phyloP scores from a whole-genome alignment of 2,113 vertebrate genomes.

The Oncorhynchus keta region DNA sequence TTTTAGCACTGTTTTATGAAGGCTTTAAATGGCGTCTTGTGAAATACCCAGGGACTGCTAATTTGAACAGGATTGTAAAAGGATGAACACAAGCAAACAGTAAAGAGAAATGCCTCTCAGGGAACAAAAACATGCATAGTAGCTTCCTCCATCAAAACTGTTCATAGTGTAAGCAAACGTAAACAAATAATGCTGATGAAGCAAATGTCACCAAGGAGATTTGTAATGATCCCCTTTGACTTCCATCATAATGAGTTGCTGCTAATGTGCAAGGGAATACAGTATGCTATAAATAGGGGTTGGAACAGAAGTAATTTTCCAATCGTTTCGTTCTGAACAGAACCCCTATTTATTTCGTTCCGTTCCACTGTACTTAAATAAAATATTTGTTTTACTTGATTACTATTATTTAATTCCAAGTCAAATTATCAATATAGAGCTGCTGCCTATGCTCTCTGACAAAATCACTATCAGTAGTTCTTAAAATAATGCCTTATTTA shows the following conservation, averaged over 20 bases:
- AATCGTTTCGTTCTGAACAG: too few species aligned
- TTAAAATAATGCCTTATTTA: too few species aligned
- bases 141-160: not conserved
- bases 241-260: not conserved
- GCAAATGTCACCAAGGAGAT: not conserved
- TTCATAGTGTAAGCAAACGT: not conserved
- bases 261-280: not conserved
- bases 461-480: too few species aligned
- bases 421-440: too few species aligned
- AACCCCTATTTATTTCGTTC: too few species aligned
- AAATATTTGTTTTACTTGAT: too few species aligned
- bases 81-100: not conserved
- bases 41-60: slow-evolving; percentile 6
- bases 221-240: not conserved
- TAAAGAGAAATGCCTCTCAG: not conserved
- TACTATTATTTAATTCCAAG: too few species aligned
- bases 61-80: not conserved
- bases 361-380: too few species aligned
- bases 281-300: too few species aligned
- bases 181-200: not conserved
- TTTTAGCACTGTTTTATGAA: not conserved
- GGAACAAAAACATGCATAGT: not conserved
- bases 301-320: too few species aligned
- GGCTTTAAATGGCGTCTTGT: not conserved
- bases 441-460: too few species aligned